A percentile compares a stretch with the other conserved stretches of the same genome.
phyloP scores from a whole-genome alignment of 1,140 invertebrate species.

The Drosophila pruinosa region DNA sequence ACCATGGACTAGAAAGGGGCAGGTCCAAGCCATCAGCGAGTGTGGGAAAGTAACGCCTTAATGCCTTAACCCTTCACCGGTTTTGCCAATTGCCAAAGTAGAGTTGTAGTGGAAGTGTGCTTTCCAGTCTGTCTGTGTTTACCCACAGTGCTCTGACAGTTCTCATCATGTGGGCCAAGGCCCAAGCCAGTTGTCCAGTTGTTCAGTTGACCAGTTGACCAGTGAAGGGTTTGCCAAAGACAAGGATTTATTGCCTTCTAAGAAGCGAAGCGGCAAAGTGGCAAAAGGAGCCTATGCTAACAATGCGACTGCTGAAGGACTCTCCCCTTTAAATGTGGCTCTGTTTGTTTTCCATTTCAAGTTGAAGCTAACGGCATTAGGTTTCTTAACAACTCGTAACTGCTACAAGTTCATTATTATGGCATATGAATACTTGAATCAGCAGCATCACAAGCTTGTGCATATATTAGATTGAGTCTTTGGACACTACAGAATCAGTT shows the following conservation, averaged over 20 bases:
- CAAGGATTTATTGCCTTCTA: constrained; percentile 2
- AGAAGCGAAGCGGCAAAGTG: not conserved
- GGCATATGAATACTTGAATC: too few relatives aligned
- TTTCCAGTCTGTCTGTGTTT: not conserved
- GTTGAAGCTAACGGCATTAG: too few relatives aligned
- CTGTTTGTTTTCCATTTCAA: not conserved
- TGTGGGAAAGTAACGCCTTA: constrained; percentile 13
- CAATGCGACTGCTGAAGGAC: not conserved
- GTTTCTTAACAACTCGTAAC: too few relatives aligned
- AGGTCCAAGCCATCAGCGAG: not conserved
- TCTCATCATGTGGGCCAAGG: too few relatives aligned
- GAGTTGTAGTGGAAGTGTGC: not conserved
- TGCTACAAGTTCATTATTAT: too few relatives aligned
- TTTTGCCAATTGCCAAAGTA: not conserved
- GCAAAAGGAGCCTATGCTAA: not conserved
- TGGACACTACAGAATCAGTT: too few relatives aligned
- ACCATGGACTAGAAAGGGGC: not conserved
- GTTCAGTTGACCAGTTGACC: not conserved
- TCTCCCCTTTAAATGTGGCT: too few relatives aligned
- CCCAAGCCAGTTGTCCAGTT: too few relatives aligned
- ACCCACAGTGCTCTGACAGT: constrained; percentile 1
- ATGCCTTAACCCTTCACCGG: not conserved
- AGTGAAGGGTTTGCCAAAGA: not conserved
- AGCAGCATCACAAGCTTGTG: too few relatives aligned
- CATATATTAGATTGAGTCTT: too few relatives aligned